Evolutionary conservation across 2,797 vertebrate genomes (phyloP), one percentile per base, ranked within the genome.

Genomic region (Pseudopleuronectes americanus): DNA sequence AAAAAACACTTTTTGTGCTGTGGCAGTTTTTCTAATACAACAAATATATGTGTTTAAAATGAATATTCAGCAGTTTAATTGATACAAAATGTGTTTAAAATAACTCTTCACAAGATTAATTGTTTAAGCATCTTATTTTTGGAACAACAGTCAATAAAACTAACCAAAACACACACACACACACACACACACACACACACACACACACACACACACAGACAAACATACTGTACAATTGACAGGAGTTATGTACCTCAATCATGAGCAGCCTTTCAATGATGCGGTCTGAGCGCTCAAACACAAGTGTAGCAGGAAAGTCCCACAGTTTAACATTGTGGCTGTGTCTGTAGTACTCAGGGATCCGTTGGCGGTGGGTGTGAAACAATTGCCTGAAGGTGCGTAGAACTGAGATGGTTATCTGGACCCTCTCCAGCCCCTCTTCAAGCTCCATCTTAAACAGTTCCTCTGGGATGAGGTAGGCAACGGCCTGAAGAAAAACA

Each of bases 401-500:
- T 61, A 95, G 91, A 56, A 90, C 82, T 51, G 87, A 85, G 63
- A 93, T 68, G 63, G 89, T 92, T 71, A 80, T 87, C 66, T 91
- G 86, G 57, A 94, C 83, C 79, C 92, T 93, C 86, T 96, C 87
- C 2, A 93, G 83, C 33, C 92, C 93, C 67, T 92, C 93, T 89
- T 95, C 92, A 16, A 95, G 76, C 76, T 94, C 93, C 94, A 93
- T 94, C 91, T 96, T 94, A 54, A 95, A 96, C 83, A 96, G 92
- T 61, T 95, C 94, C 73, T 96, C 95, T 22, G 93, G 94, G 81
- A 95, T 92, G 13, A 96, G 89, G 78, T 95, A 94, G 24, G 71
- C 90, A 68, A 93, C 87, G 2, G 94, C 94, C 95, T 95, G 76
- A 5, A 57, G 4, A 68, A 70, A 77, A 22, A 85, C 9, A 62